Evolutionary conservation across 2,888 invertebrate genomes (phyloP).

Genomic region (Vesta saturnalis): DNA sequence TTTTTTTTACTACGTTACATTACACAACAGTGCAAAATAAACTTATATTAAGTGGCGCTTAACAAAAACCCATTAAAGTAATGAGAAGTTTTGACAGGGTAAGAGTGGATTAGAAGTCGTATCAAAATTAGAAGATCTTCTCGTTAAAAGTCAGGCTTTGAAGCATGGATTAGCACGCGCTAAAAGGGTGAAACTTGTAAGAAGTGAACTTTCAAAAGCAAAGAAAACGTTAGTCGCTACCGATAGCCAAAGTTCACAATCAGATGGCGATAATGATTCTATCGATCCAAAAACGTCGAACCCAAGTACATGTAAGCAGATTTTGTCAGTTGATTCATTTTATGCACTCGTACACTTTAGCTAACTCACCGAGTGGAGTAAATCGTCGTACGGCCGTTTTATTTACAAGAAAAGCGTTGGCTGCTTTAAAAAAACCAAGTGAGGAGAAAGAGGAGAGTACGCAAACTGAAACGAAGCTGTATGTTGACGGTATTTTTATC

Average conservation of each 20-base stretch:
- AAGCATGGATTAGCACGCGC: constrained; percentile 68
- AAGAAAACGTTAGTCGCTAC: constrained; percentile 57
- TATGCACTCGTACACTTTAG: constrained; percentile 28
- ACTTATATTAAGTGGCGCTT: no score
- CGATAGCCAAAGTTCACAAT: constrained; percentile 56
- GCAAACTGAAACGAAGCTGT: constrained; percentile 26
- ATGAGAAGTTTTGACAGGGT: constrained; percentile 46
- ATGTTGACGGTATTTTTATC: constrained; percentile 4
- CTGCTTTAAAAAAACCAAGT: constrained; percentile 64
- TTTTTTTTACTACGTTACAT: no score
- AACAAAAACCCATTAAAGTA: neutral
- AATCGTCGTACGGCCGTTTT: constrained; percentile 80
- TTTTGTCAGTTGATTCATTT: neutral
- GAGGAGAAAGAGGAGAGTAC: constrained; percentile 59
- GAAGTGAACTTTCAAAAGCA: constrained; percentile 68
- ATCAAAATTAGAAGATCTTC: constrained; percentile 67
- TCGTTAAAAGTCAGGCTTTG: constrained; percentile 71
- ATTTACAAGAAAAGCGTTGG: constrained; percentile 78
- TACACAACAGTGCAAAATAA: no score
- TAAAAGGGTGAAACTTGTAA: constrained; percentile 68
- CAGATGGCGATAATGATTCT: constrained; percentile 55
- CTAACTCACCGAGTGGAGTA: constrained; percentile 67
- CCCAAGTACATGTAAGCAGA: constrained; percentile 28
- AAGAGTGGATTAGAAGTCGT: constrained; percentile 60
- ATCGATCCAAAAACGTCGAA: constrained; percentile 43